Conservation (phyloP, 2,797 vertebrate genomes). For the Dallia pectoralis region DNA sequence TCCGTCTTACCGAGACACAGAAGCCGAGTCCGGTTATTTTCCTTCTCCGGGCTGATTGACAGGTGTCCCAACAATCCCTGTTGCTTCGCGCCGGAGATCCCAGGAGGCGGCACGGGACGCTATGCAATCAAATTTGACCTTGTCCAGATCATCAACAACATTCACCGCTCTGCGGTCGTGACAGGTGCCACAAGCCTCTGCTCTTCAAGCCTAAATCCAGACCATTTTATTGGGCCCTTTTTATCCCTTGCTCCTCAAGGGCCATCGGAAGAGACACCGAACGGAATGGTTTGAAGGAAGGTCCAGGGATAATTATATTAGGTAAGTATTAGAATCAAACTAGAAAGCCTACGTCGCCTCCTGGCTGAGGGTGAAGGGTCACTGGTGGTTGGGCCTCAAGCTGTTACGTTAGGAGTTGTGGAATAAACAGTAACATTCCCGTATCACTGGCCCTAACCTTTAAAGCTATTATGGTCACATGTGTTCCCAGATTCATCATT, state of each 20-base stretch:
- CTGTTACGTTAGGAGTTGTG: not conserved
- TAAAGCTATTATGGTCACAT: conserved; percentile 4
- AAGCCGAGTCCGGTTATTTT: conserved; percentile 58
- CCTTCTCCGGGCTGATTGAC: conserved; percentile 68
- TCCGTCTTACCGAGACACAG: conserved; percentile 55
- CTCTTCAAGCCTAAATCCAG: conserved; percentile 54
- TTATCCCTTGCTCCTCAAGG: conserved; percentile 48
- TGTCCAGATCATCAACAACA: conserved; percentile 64
- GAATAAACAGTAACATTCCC: conserved; percentile 43
- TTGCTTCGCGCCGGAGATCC: conserved; percentile 75
- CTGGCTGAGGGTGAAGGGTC: conserved; percentile 45
- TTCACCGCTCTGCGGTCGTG: conserved; percentile 58
- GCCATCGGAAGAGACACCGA: conserved; percentile 36
- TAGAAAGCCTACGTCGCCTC: conserved; percentile 35
- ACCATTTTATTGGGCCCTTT: conserved; percentile 54
- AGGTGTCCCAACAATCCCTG: conserved; percentile 73
- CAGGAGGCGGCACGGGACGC: conserved; percentile 49
- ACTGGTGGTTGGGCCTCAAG: conserved; percentile 38
- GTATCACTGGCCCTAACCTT: conserved; percentile 27
- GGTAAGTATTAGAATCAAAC: conserved; percentile 51
- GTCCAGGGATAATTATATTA: conserved; percentile 61
- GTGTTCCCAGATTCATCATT: not conserved
- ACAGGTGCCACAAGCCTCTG: conserved; percentile 72
- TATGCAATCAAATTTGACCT: conserved; percentile 53
- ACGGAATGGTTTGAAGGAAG: conserved; percentile 59